These are phyloP conservation scores for Trachemys scripta DNA, from an alignment of 2,113 vertebrate species.

Conservation along the genomic window DNA sequence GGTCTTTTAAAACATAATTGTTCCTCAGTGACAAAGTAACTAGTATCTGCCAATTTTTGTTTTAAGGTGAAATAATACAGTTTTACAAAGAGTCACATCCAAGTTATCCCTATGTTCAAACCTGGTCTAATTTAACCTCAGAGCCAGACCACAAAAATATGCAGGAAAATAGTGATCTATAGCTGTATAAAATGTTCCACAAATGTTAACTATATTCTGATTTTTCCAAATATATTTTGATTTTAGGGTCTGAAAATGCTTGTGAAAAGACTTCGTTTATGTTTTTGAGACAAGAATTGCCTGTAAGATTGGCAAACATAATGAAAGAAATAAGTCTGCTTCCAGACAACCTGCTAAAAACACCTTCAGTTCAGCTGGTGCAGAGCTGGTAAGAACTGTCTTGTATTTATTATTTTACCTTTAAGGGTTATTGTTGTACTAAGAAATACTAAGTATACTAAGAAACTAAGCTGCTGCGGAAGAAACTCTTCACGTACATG, in stretches of 20 bases:
- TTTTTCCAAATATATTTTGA: not conserved
- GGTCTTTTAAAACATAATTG: not conserved
- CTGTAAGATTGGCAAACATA: constrained; percentile 95
- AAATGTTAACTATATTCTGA: constrained; percentile 27
- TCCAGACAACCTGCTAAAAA: constrained; percentile 93
- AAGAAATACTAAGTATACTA: not conserved
- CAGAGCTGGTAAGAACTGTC: constrained; percentile 90
- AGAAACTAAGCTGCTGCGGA: not conserved
- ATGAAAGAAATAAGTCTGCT: constrained; percentile 98
- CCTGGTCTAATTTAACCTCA: not conserved
- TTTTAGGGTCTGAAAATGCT: constrained; percentile 91
- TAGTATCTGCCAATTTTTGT: not conserved
- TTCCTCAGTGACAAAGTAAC: not conserved
- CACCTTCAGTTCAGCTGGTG: constrained; percentile 93
- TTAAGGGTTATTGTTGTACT: not conserved
- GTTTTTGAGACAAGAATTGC: constrained; percentile 94
- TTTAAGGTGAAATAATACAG: not conserved
- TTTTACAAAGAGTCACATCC: not conserved
- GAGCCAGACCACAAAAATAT: not conserved
- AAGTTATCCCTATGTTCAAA: not conserved
- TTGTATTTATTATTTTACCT: not conserved
- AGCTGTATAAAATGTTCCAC: not conserved
- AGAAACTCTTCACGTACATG: not conserved
- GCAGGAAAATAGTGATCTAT: not conserved
- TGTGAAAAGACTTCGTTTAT: constrained; percentile 97